Evolutionary conservation across 1,140 invertebrate species (phyloP).

Genomic region (Ridgeia piscesae): DNA sequence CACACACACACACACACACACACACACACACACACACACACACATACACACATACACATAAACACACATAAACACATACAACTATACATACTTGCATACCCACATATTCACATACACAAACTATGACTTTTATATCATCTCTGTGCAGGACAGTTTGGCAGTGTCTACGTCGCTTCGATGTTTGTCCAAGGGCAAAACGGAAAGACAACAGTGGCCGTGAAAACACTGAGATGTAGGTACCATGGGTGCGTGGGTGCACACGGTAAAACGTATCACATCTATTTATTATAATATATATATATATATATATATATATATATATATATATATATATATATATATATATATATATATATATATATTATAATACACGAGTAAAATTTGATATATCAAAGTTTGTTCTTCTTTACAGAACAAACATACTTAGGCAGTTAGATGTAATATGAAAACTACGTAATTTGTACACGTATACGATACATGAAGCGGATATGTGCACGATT

Average conservation of each 20-base stretch:
- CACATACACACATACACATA: no score
- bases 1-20: not conserved
- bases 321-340: no score
- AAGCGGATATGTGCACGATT: not conserved
- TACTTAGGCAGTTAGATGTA: not conserved
- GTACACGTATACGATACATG: not conserved
- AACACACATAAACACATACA: no score
- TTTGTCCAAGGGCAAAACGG: not conserved
- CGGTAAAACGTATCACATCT: no score
- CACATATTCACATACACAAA: no score
- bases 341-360: no score
- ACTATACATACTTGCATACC: no score
- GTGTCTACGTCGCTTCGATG: conserved; percentile 16
- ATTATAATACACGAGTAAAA: no score
- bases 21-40: not conserved
- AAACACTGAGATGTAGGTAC: conserved; percentile 27
- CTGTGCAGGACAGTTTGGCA: conserved; percentile 28
- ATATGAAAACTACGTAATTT: no score
- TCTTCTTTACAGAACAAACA: not conserved
- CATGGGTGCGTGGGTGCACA: not conserved
- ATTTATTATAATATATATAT: no score
- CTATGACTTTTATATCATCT: not conserved
- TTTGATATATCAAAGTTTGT: not conserved
- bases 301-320: no score
- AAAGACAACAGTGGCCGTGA: conserved; percentile 18